Conservation (phyloP, 2,797 vertebrate genomes). For the Platalea minor region DNA sequence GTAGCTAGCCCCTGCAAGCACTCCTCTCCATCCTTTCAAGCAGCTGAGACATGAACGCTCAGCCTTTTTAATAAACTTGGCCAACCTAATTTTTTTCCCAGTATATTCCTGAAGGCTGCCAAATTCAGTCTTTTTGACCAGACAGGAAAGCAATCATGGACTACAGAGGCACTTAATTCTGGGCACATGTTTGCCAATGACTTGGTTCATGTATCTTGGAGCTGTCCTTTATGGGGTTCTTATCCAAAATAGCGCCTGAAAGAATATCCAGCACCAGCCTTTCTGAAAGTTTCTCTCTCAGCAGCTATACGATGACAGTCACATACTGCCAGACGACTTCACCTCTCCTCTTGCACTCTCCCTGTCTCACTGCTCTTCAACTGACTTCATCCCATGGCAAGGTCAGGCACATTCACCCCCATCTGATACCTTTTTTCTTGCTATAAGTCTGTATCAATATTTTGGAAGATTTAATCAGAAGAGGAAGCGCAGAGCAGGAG, state of each 20-base stretch:
- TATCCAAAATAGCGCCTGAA: background rate
- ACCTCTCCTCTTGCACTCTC: background rate
- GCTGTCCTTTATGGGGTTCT: background rate
- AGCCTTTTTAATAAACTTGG: background rate
- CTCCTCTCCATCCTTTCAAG: background rate
- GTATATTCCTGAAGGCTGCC: background rate
- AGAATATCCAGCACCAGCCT: background rate
- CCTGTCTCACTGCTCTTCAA: background rate
- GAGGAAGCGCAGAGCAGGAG: background rate
- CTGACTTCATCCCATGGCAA: background rate
- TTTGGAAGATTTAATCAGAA: constrained; percentile 51
- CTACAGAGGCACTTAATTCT: background rate
- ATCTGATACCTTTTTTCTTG: background rate
- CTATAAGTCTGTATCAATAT: background rate
- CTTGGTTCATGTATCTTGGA: background rate
- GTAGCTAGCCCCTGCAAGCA: background rate
- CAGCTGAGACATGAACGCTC: background rate
- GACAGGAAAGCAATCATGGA: background rate
- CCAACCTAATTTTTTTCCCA: background rate
- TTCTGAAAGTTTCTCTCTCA: background rate
- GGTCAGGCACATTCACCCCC: background rate
- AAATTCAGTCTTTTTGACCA: background rate
- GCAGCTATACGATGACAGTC: background rate
- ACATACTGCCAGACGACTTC: background rate
- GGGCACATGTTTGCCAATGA: background rate